These are phyloP conservation scores for Otus sunia DNA, from an alignment of 2,113 vertebrate genomes.

Conservation along the genomic window DNA sequence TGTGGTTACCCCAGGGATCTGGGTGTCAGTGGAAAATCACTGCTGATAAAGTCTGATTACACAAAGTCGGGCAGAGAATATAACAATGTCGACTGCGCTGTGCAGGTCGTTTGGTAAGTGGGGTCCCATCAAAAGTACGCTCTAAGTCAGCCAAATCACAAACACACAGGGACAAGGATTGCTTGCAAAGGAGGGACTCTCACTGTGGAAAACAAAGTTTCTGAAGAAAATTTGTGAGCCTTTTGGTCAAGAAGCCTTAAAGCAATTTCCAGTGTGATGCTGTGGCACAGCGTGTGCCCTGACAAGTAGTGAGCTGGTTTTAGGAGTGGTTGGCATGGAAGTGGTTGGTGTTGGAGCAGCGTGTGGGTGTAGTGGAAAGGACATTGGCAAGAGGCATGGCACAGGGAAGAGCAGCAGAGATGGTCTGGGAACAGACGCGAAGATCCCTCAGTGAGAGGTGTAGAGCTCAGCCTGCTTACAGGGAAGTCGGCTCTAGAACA, in stretches of 20 bases:
- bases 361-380: neutral
- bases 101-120: neutral
- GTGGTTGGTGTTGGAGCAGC: neutral
- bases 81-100: rapidly evolving
- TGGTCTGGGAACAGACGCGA: neutral
- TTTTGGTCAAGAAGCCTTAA: neutral
- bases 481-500: neutral
- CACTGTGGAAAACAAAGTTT: neutral
- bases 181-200: neutral
- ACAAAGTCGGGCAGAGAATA: neutral
- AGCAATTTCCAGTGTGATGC: neutral
- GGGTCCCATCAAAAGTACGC: neutral
- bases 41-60: neutral
- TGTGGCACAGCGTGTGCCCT: neutral
- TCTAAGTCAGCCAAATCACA: neutral
- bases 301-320: neutral
- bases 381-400: neutral
- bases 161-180: neutral
- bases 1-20: neutral
- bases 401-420: neutral
- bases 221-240: neutral
- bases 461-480: neutral
- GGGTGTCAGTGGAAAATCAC: neutral
- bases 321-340: neutral
- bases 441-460: neutral